Evolutionary conservation across 2,888 invertebrate genomes (phyloP), one percentile per base, ranked within the genome.

Genomic region (Hyppa rectilinea): DNA sequence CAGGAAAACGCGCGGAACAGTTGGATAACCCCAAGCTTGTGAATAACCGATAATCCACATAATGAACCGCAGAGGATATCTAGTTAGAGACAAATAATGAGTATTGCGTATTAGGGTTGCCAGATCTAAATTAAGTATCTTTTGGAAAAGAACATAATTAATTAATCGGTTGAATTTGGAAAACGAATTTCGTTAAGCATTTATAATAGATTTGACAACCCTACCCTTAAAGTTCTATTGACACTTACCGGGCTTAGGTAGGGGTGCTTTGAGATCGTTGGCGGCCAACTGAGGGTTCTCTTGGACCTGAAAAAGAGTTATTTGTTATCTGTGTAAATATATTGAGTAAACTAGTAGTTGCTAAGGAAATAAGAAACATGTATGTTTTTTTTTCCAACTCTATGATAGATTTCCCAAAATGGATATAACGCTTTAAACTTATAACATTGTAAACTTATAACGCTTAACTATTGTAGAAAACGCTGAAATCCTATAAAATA

Each of bases 231-330:
- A 50, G 36, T 47, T 40, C 34, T 62, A 53, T 77, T 69, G 17
- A 60, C 76, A 94, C 95, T 95, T 92, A 96, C 95, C 95, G 86
- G 95, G 93, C 85, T 95, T 96, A 70, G 94, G 90, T 78, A 93
- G 89, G 81, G 94, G 92, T 78, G 94, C 86, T 94, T 95, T 96
- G 94, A 95, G 94, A 92, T 95, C 95, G 91, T 91, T 94, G 91
- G 85, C 92, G 75, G 89, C 88, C 81, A 92, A 87, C 87, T 93
- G 95, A 72, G 95, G 93, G 69, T 93, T 94, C 88, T 95, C 95
- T 90, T 95, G 95, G 85, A 95, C 95, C 95, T 96, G 89, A 10
- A 80, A 84, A 82, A 36, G 29, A 67, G 45, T 77, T 70, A 59
- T 40, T 29, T 69, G 61, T 76, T 78, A 75, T 75, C 40, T 64